phyloP scores from a whole-genome alignment of 2,113 vertebrate species.

The Triplophysa rosa region DNA sequence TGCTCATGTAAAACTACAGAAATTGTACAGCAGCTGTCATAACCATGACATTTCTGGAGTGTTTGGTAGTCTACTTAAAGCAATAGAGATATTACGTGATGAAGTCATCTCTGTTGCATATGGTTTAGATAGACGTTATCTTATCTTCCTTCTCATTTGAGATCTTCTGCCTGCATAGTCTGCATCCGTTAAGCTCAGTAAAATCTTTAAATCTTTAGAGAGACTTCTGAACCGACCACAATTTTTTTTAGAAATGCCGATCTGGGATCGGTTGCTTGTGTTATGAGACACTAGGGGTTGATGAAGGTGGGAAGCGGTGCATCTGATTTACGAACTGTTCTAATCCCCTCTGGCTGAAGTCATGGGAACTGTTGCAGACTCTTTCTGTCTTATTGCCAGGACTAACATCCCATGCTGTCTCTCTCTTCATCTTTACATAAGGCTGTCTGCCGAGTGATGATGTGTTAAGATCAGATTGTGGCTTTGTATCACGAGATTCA shows the following conservation, averaged over 20 bases:
- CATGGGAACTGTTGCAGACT: conserved; percentile 44
- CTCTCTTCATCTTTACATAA: conserved; percentile 29
- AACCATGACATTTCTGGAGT: conserved; percentile 27
- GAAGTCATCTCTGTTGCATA: conserved; percentile 58
- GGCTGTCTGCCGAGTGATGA: conserved; percentile 44
- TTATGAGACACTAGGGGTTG: conserved; percentile 23
- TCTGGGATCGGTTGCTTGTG: conserved; percentile 25
- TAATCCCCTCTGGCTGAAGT: conserved; percentile 55
- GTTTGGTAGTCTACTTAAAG: conserved; percentile 46
- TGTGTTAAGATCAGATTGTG: conserved; percentile 49
- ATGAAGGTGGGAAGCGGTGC: conserved; percentile 52
- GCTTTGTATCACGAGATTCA: conserved; percentile 46
- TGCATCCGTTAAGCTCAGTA: conserved; percentile 44
- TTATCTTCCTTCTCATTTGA: conserved; percentile 52
- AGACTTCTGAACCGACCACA: not conserved
- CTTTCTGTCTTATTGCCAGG: not conserved
- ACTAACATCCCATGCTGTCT: not conserved
- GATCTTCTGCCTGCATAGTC: conserved; percentile 47
- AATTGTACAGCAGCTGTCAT: conserved; percentile 21
- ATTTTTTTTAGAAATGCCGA: conserved; percentile 4
- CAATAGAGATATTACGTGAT: conserved; percentile 58
- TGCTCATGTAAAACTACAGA: no score
- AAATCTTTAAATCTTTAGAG: conserved; percentile 36
- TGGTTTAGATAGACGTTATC: conserved; percentile 65
- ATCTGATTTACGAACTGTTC: conserved; percentile 55